A percentile compares a stretch with the other conserved stretches of the same genome.
phyloP scores from a whole-genome alignment of 1,140 invertebrate genomes.

The Aphis gossypii region DNA sequence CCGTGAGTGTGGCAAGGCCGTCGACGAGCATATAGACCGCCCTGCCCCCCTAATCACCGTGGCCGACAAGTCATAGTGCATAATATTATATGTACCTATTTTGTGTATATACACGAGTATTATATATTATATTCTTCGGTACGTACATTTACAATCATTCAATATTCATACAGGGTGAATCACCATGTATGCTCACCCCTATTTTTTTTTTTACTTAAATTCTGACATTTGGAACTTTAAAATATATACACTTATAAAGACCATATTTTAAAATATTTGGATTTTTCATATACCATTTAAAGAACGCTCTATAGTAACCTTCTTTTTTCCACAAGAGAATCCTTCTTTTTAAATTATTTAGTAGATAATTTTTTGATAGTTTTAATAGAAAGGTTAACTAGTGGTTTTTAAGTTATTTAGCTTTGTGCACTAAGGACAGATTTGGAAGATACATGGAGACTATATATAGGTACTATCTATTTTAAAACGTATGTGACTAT shows the following conservation, averaged over 20 bases:
- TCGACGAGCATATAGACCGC: conserved; percentile 32
- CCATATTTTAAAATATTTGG: no score
- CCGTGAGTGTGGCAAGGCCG: conserved; percentile 49
- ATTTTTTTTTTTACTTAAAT: no score
- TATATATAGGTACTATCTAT: background rate
- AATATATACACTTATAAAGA: no score
- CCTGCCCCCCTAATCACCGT: conserved; percentile 2
- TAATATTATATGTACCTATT: background rate
- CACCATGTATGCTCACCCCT: background rate
- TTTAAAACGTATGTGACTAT: background rate
- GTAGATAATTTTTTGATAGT: background rate
- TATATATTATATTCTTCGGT: background rate
- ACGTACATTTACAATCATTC: background rate
- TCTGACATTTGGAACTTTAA: no score
- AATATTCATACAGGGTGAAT: background rate
- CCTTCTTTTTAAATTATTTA: background rate
- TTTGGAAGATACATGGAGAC: background rate
- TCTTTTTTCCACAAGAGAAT: no score
- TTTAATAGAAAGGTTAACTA: background rate
- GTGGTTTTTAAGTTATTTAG: background rate
- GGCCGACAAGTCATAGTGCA: background rate
- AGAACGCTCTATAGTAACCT: no score
- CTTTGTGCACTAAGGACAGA: background rate
- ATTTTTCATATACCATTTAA: no score
- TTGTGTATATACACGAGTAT: background rate